phyloP scores from a whole-genome alignment of 2,888 invertebrate genomes.

The Spodoptera picta region DNA sequence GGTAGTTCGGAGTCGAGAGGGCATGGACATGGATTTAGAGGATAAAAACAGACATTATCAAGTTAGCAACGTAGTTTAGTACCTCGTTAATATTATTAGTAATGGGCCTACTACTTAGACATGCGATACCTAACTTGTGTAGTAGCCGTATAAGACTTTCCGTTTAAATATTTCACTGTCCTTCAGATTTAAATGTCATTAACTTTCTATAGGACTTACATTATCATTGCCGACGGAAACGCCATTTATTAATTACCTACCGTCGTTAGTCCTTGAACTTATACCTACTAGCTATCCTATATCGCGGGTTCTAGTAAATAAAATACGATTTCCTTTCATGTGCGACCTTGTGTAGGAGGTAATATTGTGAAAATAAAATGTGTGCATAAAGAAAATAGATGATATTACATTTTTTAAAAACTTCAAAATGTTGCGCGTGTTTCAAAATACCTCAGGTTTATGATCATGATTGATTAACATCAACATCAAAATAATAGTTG shows the following conservation, averaged over 20 bases:
- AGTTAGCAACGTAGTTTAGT: too few relatives aligned
- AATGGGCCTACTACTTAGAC: too few relatives aligned
- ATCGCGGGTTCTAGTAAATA: conserved; percentile 12
- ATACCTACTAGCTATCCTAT: conserved; percentile 5
- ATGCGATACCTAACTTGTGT: not conserved
- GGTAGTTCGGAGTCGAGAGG: too few relatives aligned
- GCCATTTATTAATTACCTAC: conserved; percentile 36
- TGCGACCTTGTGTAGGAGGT: conserved; percentile 1
- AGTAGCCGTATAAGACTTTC: too few relatives aligned
- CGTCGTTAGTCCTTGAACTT: conserved; percentile 35
- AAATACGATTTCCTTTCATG: conserved; percentile 11
- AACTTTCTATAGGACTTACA: conserved; percentile 9
- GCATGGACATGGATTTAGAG: too few relatives aligned
- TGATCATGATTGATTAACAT: too few relatives aligned
- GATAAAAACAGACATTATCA: too few relatives aligned
- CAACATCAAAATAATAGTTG: too few relatives aligned
- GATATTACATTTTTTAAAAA: conserved; percentile 1
- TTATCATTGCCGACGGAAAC: conserved; percentile 18
- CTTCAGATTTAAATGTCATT: conserved; percentile 31
- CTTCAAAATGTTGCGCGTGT: not conserved
- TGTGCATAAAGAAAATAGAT: conserved; percentile 3
- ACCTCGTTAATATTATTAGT: too few relatives aligned
- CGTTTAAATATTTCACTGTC: conserved; percentile 10
- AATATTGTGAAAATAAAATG: conserved; percentile 7
- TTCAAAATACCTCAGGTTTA: too few relatives aligned